Base-by-base conservation (phyloP, 2,113 vertebrate species). In the Eira barbara region DNA sequence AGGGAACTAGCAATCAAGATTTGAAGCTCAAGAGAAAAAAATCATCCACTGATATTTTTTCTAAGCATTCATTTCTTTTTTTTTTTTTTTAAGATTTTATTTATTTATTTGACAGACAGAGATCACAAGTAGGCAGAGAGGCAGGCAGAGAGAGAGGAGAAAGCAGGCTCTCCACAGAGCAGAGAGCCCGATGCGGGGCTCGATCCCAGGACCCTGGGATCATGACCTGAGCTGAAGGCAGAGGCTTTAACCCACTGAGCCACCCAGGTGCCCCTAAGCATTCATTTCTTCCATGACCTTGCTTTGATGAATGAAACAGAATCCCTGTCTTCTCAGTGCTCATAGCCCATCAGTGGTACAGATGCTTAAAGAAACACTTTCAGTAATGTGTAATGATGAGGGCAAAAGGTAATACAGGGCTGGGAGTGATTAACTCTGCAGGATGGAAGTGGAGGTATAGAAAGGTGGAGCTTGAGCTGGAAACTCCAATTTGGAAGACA, bases 1-100 rank as follows among this genome's bases (percentile, higher is more conserved):
- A 61, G 39, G 17, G 55, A 65, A 21, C 6, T 36, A 55, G 67
- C n/a, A 57, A 73, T 61, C 36, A 91, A 59, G 80, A 82, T 29
- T 31, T 29, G 20, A 69, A 67, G 34, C 57, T 89, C 83, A 52
- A 21, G 65, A 79, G 78, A 81, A 39, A 83, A 83, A 57, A 89
- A 63, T 29, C 31, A 31, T 55, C 52, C 4, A 0, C 12, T 39
- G 42, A 57, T 45, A 47, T 34, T 80, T 15, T 63, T 9, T 9
- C 6, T 18, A 52, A 18, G 3, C 13, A 52, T 67, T 94, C 15
- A 15, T 87, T 85, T 57, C 49, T 65, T 87, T n/a, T n/a, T n/a
- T n/a, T n/a, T n/a, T n/a, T n/a, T n/a, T n/a, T n/a, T n/a, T n/a
- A n/a, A n/a, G n/a, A n/a, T n/a, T n/a, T n/a, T n/a, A n/a, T n/a